phyloP scores from a whole-genome alignment of 1,140 invertebrate genomes.

The Camponotus pennsylvanicus region DNA sequence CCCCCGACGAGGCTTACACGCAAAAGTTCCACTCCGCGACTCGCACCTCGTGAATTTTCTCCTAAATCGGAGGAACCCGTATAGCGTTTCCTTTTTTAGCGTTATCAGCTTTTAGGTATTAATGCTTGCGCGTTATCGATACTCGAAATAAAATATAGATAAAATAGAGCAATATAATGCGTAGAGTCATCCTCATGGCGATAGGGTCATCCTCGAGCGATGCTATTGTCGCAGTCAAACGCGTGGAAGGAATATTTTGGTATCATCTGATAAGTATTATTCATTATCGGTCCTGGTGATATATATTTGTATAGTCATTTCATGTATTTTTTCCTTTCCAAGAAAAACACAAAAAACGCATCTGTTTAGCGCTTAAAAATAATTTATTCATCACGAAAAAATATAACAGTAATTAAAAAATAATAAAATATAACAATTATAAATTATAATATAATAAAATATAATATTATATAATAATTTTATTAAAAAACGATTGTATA shows the following conservation, averaged over 20 bases:
- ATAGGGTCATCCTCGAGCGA: not conserved
- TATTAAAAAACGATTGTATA: not conserved
- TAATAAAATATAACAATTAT: too few species aligned
- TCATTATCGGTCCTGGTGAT: not conserved
- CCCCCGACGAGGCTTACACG: not conserved
- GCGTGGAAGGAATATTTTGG: not conserved
- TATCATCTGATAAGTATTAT: slow-evolving; percentile 3
- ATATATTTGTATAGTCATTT: slow-evolving; percentile 4
- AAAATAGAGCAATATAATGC: not conserved
- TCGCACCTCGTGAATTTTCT: not conserved
- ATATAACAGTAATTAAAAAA: too few species aligned
- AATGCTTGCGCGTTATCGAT: too few species aligned
- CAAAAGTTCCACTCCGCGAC: too few species aligned
- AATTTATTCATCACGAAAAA: not conserved
- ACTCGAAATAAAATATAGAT: not conserved
- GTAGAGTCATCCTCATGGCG: not conserved
- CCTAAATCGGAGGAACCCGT: not conserved
- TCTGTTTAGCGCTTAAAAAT: not conserved
- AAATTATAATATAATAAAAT: too few species aligned
- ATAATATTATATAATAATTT: not conserved
- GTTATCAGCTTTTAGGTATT: not conserved
- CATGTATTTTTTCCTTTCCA: not conserved
- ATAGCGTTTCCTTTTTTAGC: not conserved
- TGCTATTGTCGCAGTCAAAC: not conserved
- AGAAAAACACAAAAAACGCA: too few species aligned